A percentile compares a stretch with the other conserved stretches of the same genome.
Evolutionary conservation across 2,797 vertebrate genomes (phyloP).

Genomic region (Phaenicophaeus curvirostris): DNA sequence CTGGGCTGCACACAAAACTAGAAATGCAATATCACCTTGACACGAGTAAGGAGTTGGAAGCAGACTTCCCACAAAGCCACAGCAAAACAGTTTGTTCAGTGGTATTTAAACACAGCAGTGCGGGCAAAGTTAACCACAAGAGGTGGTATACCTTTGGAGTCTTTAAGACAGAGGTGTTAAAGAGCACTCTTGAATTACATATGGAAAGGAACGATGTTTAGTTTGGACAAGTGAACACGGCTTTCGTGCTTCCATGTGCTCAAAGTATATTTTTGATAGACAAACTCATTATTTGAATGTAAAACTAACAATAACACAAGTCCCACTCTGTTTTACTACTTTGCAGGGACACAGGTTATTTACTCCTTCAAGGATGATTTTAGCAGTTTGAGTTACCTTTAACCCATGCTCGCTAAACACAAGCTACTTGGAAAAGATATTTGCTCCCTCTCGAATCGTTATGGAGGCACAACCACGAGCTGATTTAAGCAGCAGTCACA

Average conservation of each 20-base stretch:
- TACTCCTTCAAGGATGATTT: background rate
- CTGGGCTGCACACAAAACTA: background rate
- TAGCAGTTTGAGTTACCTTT: background rate
- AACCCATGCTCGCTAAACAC: background rate
- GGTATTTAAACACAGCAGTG: background rate
- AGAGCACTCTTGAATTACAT: background rate
- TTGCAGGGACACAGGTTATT: background rate
- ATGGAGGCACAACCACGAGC: background rate
- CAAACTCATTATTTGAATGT: background rate
- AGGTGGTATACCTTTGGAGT: background rate
- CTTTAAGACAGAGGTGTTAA: background rate
- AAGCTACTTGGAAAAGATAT: background rate
- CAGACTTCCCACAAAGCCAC: background rate
- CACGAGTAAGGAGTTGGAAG: background rate
- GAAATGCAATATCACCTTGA: background rate
- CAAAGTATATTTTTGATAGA: background rate
- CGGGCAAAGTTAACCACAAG: background rate
- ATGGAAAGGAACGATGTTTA: background rate
- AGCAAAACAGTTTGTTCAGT: background rate
- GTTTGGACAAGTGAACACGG: background rate
- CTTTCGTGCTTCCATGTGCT: background rate
- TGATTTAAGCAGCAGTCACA: background rate
- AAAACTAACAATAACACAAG: background rate
- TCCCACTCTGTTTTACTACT: accelerated
- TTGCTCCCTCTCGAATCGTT: background rate